These are phyloP conservation scores for Thalassaphorura encarpata DNA, from an alignment of 1,140 invertebrate species.

Conservation along the genomic window DNA sequence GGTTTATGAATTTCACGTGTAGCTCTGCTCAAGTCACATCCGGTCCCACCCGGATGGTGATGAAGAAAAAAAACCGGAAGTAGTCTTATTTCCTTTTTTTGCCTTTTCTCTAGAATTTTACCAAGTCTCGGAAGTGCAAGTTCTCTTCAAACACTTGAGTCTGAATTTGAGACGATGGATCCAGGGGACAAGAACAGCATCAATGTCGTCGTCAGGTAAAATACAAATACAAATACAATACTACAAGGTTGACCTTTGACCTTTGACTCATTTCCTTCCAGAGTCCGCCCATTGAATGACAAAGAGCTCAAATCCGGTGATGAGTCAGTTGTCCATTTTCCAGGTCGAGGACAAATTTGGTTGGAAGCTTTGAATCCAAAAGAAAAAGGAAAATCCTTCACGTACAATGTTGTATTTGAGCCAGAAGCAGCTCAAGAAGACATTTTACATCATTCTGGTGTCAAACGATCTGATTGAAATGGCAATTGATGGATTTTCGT, in stretches of 20 bases:
- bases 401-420: constrained; percentile 82
- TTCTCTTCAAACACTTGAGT: constrained; percentile 27
- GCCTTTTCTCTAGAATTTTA: constrained; percentile 8
- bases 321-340: constrained; percentile 55
- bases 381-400: constrained; percentile 64
- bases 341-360: constrained; percentile 56
- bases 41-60: too few species aligned
- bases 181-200: constrained; percentile 58
- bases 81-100: constrained; percentile 7
- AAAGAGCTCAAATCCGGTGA: constrained; percentile 55
- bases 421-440: constrained; percentile 68
- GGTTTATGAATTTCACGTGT: too few species aligned
- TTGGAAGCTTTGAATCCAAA: constrained; percentile 37
- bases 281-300: constrained; percentile 57
- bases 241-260: constrained; percentile 12
- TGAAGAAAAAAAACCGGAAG: background rate
- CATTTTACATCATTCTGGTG: constrained; percentile 63
- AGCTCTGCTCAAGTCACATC: too few species aligned
- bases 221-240: constrained; percentile 3
- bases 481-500: constrained; percentile 85
- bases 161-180: constrained; percentile 21
- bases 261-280: constrained; percentile 50
- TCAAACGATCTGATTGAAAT: constrained; percentile 79
- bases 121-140: constrained; percentile 28
- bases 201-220: constrained; percentile 62